Base-by-base conservation (phyloP, 2,113 vertebrate genomes). In the Callionymus lyra region DNA sequence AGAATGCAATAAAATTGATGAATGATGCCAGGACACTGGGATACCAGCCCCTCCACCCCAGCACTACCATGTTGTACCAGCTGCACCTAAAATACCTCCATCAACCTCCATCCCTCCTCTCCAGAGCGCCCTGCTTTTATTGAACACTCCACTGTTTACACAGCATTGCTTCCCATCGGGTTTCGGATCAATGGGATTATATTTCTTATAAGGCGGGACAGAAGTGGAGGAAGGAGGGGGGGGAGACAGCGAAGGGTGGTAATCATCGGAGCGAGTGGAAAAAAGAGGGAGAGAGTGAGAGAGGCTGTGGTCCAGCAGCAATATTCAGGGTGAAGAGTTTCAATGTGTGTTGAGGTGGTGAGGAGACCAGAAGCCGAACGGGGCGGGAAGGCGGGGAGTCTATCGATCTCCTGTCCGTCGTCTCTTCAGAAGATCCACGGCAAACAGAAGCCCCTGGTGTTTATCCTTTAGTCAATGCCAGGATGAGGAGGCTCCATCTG, bases 161-260 rank as follows among this genome's bases (percentile, higher is more conserved):
- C 65, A 81, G 74, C 69, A 72, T 53, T 64, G 52, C 65, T 74
- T 82, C 71, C 70, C 74, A 77, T 76, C 49, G 67, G 74, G 56
- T 79, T 83, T 81, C 37, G 51, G 81, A 85, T 86, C 83, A 77
- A 82, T 85, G 51, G 65, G 72, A 81, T 82, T 84, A 81, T 71
- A 76, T 82, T 84, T 80, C 68, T 75, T 67, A 76, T 68, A 68
- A 81, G 75, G 63, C 49, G 47, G 69, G 50, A 65, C 19, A 38
- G 60, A 45, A 48, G 37, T 47, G 58, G 31, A 51, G 52, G 50
- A 46, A 46, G 43, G 9, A 16, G 6, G 6, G 15, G 9, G 15
- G 15, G 38, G 21, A 27, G 21, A 8, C 21, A 27, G 21, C 21
- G 21, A 27, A 8, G 21, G 21, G 21, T 27, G 21, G 21, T 27